Base-by-base conservation (phyloP, 2,888 invertebrate genomes). In the Sinopyrophorus schimmeli region DNA sequence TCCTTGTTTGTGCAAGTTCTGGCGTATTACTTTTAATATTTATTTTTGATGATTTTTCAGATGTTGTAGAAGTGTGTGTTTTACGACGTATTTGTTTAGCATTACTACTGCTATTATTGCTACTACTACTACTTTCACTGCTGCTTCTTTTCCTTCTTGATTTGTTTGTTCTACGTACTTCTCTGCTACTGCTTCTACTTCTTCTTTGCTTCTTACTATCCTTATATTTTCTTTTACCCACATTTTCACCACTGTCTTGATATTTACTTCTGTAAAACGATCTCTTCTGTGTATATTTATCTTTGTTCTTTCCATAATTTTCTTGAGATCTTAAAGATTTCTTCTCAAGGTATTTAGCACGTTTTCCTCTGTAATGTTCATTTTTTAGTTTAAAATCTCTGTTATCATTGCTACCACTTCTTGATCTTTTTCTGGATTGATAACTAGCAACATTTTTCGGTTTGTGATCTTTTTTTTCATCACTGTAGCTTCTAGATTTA, bases 181-280 rank as follows among this genome's bases (percentile, higher is more conserved):
- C 34, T 3, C 30, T 11, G 5, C 35, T 42, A 14, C 14, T 20
- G 7, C 15, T 31, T 12, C 17, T 14, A 24, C 60, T 47, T 56
- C 57, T 34, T 54, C 43, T 28, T 12, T n/a, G n/a, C n/a, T n/a
- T n/a, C n/a, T n/a, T n/a, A n/a, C n/a, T n/a, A n/a, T 44, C 3
- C 42, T 43, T 23, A 34, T 10, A 17, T 17, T 26, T 17, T 24
- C 31, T 41, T 5, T 20, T 6, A 6, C 6, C 6, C 6, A 6
- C 6, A 20, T 20, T 20, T 20, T 20, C 5, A 6, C n/a, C n/a
- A n/a, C n/a, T n/a, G n/a, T n/a, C n/a, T n/a, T n/a, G n/a, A n/a
- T n/a, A n/a, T n/a, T n/a, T n/a, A n/a, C n/a, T n/a, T n/a, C n/a
- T n/a, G n/a, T n/a, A n/a, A n/a, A n/a, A n/a, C n/a, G n/a, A n/a